These are phyloP conservation scores for Euclidia mi DNA, from an alignment of 2,888 invertebrate genomes.

Conservation along the genomic window DNA sequence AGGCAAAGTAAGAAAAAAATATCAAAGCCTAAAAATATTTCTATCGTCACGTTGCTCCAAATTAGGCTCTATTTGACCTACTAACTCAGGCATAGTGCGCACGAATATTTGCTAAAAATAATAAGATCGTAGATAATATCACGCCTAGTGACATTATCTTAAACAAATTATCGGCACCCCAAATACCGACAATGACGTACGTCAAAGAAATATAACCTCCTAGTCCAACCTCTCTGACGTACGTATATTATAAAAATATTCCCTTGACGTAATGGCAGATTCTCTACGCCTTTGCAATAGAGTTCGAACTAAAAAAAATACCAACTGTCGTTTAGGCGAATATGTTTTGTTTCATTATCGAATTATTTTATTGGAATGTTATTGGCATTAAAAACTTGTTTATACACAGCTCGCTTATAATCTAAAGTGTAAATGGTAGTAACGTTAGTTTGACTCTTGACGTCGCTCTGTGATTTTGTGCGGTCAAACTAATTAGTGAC, in stretches of 20 bases:
- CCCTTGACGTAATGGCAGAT: constrained; percentile 57
- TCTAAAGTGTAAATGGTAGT: constrained; percentile 50
- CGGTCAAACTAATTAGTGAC: constrained; percentile 43
- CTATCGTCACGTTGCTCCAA: too few relatives aligned
- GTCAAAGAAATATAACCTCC: too few relatives aligned
- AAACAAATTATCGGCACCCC: constrained; percentile 37
- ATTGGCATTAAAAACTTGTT: constrained; percentile 61
- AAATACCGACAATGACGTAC: constrained; percentile 47
- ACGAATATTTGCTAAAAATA: constrained; percentile 6
- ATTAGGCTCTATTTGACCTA: constrained; percentile 31
- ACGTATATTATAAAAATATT: constrained; percentile 41
- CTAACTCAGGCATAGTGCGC: constrained; percentile 20
- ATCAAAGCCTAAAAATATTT: too few relatives aligned
- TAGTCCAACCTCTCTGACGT: too few relatives aligned
- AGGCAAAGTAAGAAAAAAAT: too few relatives aligned
- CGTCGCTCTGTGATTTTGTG: constrained; percentile 49
- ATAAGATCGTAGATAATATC: constrained; percentile 19
- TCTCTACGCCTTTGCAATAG: constrained; percentile 20
- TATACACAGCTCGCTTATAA: constrained; percentile 55
- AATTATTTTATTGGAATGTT: constrained; percentile 62
- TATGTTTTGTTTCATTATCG: constrained; percentile 61
- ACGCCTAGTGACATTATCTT: constrained; percentile 37
- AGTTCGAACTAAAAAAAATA: constrained; percentile 28
- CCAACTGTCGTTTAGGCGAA: constrained; percentile 30
- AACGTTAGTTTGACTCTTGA: constrained; percentile 56